A percentile compares a stretch with the other conserved stretches of the same genome.
These are phyloP conservation scores for Epicampocera succincta DNA, from an alignment of 2,888 invertebrate species.

Conservation along the genomic window DNA sequence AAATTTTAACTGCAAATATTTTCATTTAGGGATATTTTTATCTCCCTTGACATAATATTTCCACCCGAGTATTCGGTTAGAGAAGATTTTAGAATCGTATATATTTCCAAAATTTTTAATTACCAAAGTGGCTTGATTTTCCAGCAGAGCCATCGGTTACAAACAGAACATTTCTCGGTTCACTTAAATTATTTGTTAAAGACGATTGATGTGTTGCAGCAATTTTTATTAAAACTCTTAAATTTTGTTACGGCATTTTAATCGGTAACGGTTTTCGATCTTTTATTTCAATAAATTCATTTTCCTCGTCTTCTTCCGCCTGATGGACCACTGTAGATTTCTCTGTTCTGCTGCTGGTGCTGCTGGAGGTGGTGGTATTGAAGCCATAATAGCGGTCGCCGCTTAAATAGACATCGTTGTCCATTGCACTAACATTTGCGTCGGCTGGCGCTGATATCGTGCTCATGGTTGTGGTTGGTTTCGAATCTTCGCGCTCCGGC, in stretches of 20 bases:
- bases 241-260: not conserved
- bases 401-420: conserved; percentile 56
- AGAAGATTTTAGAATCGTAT: too few species aligned
- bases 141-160: not conserved
- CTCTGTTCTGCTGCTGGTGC: not conserved
- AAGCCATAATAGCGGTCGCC: not conserved
- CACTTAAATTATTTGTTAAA: too few species aligned
- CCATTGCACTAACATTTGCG: not conserved
- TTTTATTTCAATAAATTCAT: conserved; percentile 62
- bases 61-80: too few species aligned
- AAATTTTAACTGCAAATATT: too few species aligned
- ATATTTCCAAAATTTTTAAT: too few species aligned
- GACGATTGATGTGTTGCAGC: too few species aligned
- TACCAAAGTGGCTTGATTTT: too few species aligned
- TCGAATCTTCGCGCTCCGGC: conserved; percentile 72
- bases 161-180: too few species aligned
- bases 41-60: too few species aligned
- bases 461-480: not conserved
- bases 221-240: too few species aligned
- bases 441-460: not conserved
- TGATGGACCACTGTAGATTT: not conserved
- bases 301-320: conserved; percentile 41
- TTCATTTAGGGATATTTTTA: too few species aligned
- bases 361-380: not conserved
- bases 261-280: not conserved